Conservation (phyloP, 2,113 vertebrate genomes). For the Myiozetetes cayanensis region DNA sequence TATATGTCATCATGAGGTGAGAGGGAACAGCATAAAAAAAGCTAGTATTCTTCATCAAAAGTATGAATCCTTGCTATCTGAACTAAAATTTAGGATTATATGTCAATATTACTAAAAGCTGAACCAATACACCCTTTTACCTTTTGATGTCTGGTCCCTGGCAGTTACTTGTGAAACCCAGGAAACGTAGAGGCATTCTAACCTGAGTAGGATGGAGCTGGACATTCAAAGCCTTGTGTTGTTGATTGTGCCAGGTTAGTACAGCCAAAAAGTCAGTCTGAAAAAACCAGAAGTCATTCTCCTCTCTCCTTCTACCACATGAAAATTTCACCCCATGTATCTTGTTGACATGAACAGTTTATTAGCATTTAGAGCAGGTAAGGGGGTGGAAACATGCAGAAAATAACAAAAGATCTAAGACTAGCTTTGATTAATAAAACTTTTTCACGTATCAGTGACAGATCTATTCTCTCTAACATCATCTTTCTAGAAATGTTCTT, state of each 20-base stretch:
- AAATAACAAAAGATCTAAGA: not conserved
- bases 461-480: not conserved
- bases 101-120: not conserved
- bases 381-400: not conserved
- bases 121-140: not conserved
- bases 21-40: not conserved
- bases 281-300: not conserved
- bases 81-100: not conserved
- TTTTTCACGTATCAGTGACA: not conserved
- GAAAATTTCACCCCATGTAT: rapidly evolving
- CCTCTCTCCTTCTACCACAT: not conserved
- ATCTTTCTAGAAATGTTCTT: not conserved
- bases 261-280: not conserved
- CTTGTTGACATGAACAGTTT: not conserved
- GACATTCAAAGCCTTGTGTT: not conserved
- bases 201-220: not conserved
- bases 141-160: not conserved
- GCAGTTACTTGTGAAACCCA: not conserved
- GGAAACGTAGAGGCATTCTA: not conserved
- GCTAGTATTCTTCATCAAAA: not conserved
- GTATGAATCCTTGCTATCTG: not conserved
- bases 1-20: not conserved
- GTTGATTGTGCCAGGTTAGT: not conserved
- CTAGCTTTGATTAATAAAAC: not conserved
- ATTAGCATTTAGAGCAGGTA: not conserved